Evolutionary conservation across 1,140 invertebrate genomes (phyloP).

Genomic region (Bombus polaris): DNA sequence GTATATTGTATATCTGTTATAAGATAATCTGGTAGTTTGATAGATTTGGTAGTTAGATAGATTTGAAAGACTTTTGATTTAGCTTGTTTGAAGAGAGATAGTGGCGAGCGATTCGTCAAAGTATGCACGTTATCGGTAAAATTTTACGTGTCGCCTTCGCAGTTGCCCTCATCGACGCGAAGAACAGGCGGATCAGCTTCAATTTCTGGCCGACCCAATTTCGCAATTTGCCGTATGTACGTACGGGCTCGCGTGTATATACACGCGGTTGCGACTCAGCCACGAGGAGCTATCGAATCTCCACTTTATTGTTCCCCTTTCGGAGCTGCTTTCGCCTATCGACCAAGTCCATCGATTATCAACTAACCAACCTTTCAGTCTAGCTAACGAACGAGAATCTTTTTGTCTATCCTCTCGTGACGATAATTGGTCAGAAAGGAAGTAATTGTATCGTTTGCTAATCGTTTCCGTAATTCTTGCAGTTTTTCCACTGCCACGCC

Average conservation of each 20-base stretch:
- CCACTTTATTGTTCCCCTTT: constrained; percentile 9
- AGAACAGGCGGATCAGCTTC: constrained; percentile 59
- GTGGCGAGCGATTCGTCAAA: background rate
- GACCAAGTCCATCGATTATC: constrained; percentile 1
- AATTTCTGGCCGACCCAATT: constrained; percentile 80
- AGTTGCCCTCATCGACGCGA: constrained; percentile 62
- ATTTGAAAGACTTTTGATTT: background rate
- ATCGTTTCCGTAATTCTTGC: background rate
- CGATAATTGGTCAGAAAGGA: background rate
- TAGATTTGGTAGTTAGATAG: too few relatives aligned
- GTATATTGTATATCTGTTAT: too few relatives aligned
- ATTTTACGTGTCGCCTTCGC: constrained; percentile 60
- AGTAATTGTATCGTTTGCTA: background rate
- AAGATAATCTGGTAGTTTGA: background rate
- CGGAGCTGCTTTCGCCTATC: constrained; percentile 8
- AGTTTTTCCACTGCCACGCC: background rate
- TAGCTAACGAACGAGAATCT: background rate
- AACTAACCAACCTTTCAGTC: background rate
- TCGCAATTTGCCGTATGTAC: constrained; percentile 69
- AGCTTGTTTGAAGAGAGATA: background rate
- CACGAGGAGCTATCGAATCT: constrained; percentile 33
- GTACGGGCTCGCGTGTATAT: constrained; percentile 36
- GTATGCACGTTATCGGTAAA: constrained; percentile 63
- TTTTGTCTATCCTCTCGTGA: background rate
- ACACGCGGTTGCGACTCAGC: constrained; percentile 39